Conservation (phyloP, 2,888 invertebrate genomes). For the Machimus rusticus region DNA sequence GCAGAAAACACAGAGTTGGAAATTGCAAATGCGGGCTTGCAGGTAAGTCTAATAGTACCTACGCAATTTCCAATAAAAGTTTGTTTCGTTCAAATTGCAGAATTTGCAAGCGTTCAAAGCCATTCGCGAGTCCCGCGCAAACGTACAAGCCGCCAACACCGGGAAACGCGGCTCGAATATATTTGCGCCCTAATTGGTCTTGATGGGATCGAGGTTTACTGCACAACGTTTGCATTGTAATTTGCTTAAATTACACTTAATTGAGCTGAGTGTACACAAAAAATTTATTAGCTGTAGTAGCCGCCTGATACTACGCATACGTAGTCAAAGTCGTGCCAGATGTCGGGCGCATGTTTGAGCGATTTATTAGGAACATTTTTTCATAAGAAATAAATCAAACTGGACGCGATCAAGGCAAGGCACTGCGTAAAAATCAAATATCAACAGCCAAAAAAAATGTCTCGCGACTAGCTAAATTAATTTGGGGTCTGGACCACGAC, state of each 20-base stretch:
- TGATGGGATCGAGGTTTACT: conserved; percentile 3
- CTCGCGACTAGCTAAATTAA: not conserved
- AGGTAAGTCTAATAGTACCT: not conserved
- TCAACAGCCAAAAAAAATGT: not conserved
- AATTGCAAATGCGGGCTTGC: not conserved
- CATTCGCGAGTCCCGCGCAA: not conserved
- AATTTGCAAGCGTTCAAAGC: not conserved
- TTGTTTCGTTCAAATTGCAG: not conserved
- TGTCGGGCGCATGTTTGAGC: not conserved
- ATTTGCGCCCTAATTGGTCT: not conserved
- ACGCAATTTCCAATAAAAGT: not conserved
- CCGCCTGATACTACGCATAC: not conserved
- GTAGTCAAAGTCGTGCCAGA: not conserved
- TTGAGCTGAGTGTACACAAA: conserved; percentile 18
- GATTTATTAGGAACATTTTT: not conserved
- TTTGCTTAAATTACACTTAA: conserved; percentile 22
- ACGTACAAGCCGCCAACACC: not conserved
- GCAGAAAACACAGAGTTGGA: not conserved
- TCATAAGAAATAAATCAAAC: not conserved
- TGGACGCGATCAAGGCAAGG: not conserved
- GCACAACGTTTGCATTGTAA: conserved; percentile 2
- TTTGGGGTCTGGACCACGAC: not conserved
- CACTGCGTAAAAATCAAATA: not conserved
- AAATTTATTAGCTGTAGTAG: not conserved
- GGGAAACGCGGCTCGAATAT: not conserved